Conservation (phyloP, 1,140 invertebrate genomes). For the Pseudomyrmex pallidus region DNA sequence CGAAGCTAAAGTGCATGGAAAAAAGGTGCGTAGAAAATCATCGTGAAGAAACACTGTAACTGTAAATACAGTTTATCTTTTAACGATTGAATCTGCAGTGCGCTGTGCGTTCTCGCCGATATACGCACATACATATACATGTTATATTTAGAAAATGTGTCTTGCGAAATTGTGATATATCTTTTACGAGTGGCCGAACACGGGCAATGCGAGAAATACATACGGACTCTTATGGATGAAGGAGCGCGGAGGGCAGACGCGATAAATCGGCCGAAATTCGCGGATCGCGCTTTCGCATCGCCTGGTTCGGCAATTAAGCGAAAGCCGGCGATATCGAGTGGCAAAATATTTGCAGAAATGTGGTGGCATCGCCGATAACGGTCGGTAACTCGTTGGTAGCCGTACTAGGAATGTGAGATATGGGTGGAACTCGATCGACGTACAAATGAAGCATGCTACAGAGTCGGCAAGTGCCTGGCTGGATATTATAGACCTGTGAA, state of each 20-base stretch:
- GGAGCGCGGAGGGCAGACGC: constrained; percentile 48
- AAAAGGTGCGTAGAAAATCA: constrained; percentile 56
- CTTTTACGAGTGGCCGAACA: not conserved
- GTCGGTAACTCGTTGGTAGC: constrained; percentile 71
- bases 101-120: too few relatives aligned
- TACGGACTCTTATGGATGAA: constrained; percentile 34
- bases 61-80: too few relatives aligned
- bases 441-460: constrained; percentile 82
- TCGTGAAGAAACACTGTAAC: constrained; percentile 51
- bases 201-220: constrained; percentile 29
- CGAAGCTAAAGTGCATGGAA: constrained; percentile 26
- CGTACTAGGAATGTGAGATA: constrained; percentile 81
- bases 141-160: constrained; percentile 16
- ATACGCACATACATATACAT: too few relatives aligned
- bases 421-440: constrained; percentile 79
- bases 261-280: constrained; percentile 59
- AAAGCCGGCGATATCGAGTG: constrained; percentile 70
- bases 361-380: constrained; percentile 70
- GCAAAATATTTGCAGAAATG: constrained; percentile 76
- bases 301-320: constrained; percentile 65
- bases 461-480: constrained; percentile 79
- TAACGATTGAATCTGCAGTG: too few relatives aligned
- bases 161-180: not conserved
- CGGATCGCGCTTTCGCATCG: constrained; percentile 22
- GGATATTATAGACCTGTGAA: constrained; percentile 81